Percentiles rank a stretch among this genome's conserved stretches.
Conservation (phyloP, 2,888 invertebrate genomes). For the Stictocephala bisonia region DNA sequence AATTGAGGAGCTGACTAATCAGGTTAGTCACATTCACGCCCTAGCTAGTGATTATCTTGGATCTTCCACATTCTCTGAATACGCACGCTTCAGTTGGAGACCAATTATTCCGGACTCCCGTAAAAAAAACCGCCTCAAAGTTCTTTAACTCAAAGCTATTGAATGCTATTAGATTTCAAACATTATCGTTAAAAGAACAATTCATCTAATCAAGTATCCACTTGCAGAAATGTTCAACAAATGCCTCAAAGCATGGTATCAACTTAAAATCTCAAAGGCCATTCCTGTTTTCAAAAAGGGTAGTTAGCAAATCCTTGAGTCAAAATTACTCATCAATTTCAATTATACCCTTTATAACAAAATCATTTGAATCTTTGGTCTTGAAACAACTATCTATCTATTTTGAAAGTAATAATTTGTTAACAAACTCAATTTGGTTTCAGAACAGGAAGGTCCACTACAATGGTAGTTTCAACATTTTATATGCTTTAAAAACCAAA, state of each 20-base stretch:
- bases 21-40: neutral
- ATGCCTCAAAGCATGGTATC: neutral
- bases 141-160: neutral
- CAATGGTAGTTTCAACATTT: too few species aligned
- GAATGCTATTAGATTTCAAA: conserved; percentile 1
- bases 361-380: neutral
- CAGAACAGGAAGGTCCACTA: neutral
- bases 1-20: neutral
- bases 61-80: too few species aligned
- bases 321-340: neutral
- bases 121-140: neutral
- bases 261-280: neutral
- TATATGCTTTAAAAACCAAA: neutral
- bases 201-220: too few species aligned
- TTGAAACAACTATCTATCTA: neutral
- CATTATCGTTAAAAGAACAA: neutral
- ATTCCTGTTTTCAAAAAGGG: too few species aligned
- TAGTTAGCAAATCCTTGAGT: neutral
- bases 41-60: neutral
- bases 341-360: neutral
- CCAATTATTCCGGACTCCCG: neutral
- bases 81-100: neutral
- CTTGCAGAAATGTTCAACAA: neutral
- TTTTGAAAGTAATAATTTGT: neutral
- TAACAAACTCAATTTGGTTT: neutral